Percentiles rank a stretch among this genome's conserved stretches.
Evolutionary conservation across 2,113 vertebrate genomes (phyloP).

Genomic region (Cebus imitator): DNA sequence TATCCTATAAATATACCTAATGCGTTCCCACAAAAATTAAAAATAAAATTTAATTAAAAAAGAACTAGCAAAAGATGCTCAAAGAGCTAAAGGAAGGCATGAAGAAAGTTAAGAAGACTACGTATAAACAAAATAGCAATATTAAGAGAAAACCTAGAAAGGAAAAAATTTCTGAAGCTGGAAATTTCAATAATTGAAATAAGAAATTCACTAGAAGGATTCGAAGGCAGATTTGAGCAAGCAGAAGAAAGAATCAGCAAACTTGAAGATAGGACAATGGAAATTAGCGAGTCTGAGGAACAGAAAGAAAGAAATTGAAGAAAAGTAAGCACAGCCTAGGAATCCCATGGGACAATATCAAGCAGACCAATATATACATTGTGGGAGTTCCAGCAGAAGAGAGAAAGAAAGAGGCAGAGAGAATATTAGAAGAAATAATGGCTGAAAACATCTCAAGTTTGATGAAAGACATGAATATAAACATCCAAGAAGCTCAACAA

Average conservation of each 20-base stretch:
- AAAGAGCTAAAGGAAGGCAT: neutral
- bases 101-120: neutral
- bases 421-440: neutral
- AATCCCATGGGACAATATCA: neutral
- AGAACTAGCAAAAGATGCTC: no score
- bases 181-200: neutral
- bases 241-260: neutral
- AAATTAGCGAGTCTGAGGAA: neutral
- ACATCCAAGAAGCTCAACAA: neutral
- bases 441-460: neutral
- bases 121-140: neutral
- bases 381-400: neutral
- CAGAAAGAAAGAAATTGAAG: neutral
- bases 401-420: neutral
- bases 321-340: neutral
- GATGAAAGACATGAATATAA: neutral
- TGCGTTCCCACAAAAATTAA: no score
- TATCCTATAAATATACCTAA: no score
- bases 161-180: neutral
- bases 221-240: neutral
- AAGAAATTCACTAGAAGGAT: neutral
- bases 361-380: neutral
- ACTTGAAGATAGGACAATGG: neutral
- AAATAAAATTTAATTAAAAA: no score
- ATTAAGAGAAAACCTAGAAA: neutral